phyloP scores from a whole-genome alignment of 2,797 vertebrate species.

The Hoplostethus mediterraneus region DNA sequence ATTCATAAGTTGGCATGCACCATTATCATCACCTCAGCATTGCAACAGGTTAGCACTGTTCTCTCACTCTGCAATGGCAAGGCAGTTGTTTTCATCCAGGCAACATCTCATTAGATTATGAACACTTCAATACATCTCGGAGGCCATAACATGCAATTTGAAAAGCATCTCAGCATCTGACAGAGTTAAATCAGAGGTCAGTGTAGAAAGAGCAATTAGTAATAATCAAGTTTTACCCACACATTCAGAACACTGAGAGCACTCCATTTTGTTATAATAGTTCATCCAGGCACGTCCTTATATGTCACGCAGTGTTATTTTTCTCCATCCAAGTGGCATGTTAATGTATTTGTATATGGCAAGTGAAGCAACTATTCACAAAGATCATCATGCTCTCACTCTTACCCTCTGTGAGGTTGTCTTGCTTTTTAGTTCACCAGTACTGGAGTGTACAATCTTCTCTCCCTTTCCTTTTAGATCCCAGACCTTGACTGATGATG shows the following conservation, averaged over 20 bases:
- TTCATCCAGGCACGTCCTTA: constrained; percentile 25
- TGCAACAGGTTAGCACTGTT: constrained; percentile 24
- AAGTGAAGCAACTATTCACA: constrained; percentile 26
- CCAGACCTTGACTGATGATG: constrained; percentile 65
- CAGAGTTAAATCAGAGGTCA: background rate
- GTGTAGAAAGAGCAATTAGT: constrained; percentile 11
- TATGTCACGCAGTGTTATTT: constrained; percentile 25
- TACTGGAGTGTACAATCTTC: constrained; percentile 44
- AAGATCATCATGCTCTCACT: constrained; percentile 70
- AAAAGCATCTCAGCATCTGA: constrained; percentile 3
- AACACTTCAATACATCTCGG: constrained; percentile 4
- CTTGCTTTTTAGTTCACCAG: constrained; percentile 78
- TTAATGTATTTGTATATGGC: constrained; percentile 54
- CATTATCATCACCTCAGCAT: constrained; percentile 8
- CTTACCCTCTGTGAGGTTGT: constrained; percentile 87
- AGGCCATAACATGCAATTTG: constrained; percentile 45
- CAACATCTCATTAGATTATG: constrained; percentile 10
- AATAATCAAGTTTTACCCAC: constrained; percentile 4
- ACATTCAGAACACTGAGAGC: constrained; percentile 11
- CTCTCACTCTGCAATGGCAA: background rate
- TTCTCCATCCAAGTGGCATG: constrained; percentile 41
- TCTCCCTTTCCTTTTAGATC: constrained; percentile 48
- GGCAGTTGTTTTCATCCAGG: background rate
- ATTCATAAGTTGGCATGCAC: constrained; percentile 1
- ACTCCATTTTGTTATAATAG: constrained; percentile 48